Conservation (phyloP, 1,140 invertebrate genomes). For the Elymnias hypermnestra region DNA sequence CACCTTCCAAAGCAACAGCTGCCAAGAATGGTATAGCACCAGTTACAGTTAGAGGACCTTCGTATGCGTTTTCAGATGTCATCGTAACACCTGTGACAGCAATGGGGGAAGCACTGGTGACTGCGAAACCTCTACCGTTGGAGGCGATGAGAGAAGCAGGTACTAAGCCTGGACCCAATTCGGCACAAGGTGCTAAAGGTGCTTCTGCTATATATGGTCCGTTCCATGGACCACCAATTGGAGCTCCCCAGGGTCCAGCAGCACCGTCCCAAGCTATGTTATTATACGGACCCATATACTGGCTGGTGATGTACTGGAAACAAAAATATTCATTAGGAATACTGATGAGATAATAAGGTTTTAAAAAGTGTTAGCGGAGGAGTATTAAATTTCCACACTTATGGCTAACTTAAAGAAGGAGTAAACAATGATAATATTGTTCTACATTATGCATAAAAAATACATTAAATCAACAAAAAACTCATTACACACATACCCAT, state of each 20-base stretch:
- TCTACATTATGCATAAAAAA: too few species aligned
- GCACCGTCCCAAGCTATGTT: constrained; percentile 3
- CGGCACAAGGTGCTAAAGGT: not conserved
- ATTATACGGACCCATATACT: not conserved
- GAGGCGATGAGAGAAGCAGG: constrained; percentile 1
- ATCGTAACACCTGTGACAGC: constrained; percentile 30
- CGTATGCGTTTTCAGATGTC: constrained; percentile 31
- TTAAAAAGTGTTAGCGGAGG: too few species aligned
- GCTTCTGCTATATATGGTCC: not conserved
- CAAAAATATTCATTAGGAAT: not conserved
- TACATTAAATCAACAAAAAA: too few species aligned
- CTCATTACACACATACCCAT: too few species aligned
- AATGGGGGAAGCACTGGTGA: constrained; percentile 23
- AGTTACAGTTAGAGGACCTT: constrained; percentile 27
- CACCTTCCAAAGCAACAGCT: constrained; percentile 35
- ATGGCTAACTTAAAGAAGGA: not conserved
- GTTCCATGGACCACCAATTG: not conserved
- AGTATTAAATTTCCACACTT: too few species aligned
- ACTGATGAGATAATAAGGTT: not conserved
- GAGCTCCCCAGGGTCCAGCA: not conserved
- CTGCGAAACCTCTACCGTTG: constrained; percentile 25
- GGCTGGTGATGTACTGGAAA: not conserved
- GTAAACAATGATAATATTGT: too few species aligned
- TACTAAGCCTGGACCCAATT: too few species aligned
- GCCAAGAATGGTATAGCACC: constrained; percentile 35